Percentiles rank a stretch among this genome's conserved stretches.
phyloP scores from a whole-genome alignment of 2,888 invertebrate genomes.

The Ophion costatus region DNA sequence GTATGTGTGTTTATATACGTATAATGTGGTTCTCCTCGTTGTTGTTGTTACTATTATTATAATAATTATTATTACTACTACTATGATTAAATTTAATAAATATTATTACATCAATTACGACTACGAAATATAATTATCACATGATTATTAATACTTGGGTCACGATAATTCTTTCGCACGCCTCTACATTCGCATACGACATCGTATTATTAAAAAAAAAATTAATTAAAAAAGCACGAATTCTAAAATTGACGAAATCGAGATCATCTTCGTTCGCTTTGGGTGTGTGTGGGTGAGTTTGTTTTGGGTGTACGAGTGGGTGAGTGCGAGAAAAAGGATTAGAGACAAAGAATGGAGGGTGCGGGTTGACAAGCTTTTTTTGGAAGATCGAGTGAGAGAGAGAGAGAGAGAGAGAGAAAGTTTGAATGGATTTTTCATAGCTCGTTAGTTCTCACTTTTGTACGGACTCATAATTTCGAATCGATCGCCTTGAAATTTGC shows the following conservation, averaged over 20 bases:
- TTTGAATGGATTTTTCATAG: not conserved
- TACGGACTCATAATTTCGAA: not conserved
- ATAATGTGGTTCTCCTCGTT: constrained; percentile 56
- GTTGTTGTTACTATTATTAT: constrained; percentile 52
- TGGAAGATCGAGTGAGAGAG: not conserved
- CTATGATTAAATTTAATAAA: constrained; percentile 26
- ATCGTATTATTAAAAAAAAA: not conserved
- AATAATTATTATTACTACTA: constrained; percentile 47
- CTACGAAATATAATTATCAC: constrained; percentile 56
- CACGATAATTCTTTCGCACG: constrained; percentile 47
- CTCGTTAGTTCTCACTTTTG: not conserved
- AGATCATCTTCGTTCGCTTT: not conserved
- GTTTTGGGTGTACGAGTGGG: not conserved
- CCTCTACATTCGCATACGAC: constrained; percentile 36
- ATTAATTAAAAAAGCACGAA: not conserved
- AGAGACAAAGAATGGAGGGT: no score
- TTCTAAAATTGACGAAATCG: not conserved
- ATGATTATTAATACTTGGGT: constrained; percentile 47
- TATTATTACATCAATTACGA: constrained; percentile 47
- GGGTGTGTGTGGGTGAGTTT: not conserved
- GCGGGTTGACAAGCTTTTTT: no score
- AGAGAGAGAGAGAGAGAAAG: not conserved
- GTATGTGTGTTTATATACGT: constrained; percentile 12
- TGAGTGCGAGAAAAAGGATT: not conserved
- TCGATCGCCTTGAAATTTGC: not conserved